Conservation (phyloP, 1,140 invertebrate species). For the Danaus melanippus region DNA sequence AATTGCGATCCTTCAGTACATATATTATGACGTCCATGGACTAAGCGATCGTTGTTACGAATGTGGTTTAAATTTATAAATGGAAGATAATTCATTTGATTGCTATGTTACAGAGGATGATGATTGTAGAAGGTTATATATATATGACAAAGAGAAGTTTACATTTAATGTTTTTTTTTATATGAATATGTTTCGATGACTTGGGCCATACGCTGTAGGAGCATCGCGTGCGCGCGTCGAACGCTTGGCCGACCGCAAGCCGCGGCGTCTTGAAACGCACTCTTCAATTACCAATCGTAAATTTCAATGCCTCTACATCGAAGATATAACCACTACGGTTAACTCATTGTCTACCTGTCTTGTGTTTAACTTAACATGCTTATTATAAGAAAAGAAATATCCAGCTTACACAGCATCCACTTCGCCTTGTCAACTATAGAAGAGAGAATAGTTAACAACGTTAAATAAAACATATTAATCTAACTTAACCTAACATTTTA, state of each 20-base stretch:
- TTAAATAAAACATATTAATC: too few species aligned
- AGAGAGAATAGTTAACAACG: too few species aligned
- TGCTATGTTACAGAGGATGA: too few species aligned
- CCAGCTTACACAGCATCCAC: background rate
- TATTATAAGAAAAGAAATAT: slow-evolving; percentile 21
- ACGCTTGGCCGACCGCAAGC: slow-evolving; percentile 33
- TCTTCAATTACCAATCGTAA: slow-evolving; percentile 68
- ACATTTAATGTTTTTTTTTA: background rate
- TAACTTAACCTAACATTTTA: too few species aligned
- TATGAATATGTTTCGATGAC: slow-evolving; percentile 4
- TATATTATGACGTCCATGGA: slow-evolving; percentile 22
- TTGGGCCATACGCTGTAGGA: slow-evolving; percentile 19
- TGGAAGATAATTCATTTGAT: too few species aligned
- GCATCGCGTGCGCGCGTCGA: slow-evolving; percentile 47
- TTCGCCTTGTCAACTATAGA: slow-evolving; percentile 2
- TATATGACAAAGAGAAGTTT: background rate
- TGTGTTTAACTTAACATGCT: slow-evolving; percentile 28
- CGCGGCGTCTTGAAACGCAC: slow-evolving; percentile 46
- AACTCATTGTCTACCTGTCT: slow-evolving; percentile 28
- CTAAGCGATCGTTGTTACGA: slow-evolving; percentile 11
- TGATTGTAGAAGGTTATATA: too few species aligned
- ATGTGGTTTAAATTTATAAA: too few species aligned
- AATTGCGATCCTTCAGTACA: slow-evolving; percentile 56
- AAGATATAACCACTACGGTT: slow-evolving; percentile 31
- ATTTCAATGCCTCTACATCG: slow-evolving; percentile 52